These are phyloP conservation scores for Tricholauxania praeusta DNA, from an alignment of 2,888 invertebrate genomes.

Conservation along the genomic window DNA sequence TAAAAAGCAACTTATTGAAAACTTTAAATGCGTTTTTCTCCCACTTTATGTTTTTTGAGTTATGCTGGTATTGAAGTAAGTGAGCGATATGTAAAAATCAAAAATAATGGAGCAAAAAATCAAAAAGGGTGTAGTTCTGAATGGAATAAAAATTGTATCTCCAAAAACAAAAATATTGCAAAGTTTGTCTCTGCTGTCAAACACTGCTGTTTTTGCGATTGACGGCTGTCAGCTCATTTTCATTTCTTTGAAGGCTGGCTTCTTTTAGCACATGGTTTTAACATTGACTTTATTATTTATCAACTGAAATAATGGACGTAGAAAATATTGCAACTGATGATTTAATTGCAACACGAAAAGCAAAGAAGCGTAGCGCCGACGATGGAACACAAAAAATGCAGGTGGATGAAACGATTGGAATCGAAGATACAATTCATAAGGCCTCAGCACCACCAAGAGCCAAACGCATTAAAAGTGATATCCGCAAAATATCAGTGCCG, in stretches of 20 bases:
- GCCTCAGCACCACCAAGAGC: slow-evolving; percentile 67
- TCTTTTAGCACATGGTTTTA: slow-evolving; percentile 24
- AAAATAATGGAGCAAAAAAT: too few relatives aligned
- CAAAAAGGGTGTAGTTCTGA: too few relatives aligned
- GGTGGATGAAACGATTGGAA: slow-evolving; percentile 76
- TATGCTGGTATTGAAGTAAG: too few relatives aligned
- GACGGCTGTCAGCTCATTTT: too few relatives aligned
- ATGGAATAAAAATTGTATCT: too few relatives aligned
- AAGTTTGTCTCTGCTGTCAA: too few relatives aligned
- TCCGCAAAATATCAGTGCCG: slow-evolving; percentile 89
- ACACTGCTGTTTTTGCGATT: too few relatives aligned
- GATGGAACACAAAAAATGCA: slow-evolving; percentile 73
- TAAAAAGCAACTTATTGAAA: too few relatives aligned
- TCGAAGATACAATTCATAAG: slow-evolving; percentile 70
- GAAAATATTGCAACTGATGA: slow-evolving; percentile 62
- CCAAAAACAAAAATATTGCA: too few relatives aligned
- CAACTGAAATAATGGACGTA: slow-evolving; percentile 53
- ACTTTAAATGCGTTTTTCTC: too few relatives aligned
- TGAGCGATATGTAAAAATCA: too few relatives aligned
- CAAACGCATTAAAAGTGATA: slow-evolving; percentile 71
- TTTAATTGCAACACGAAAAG: slow-evolving; percentile 56
- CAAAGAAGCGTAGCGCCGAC: slow-evolving; percentile 58
- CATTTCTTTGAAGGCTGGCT: not conserved
- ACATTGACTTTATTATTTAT: not conserved
- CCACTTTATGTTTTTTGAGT: too few relatives aligned